phyloP scores from a whole-genome alignment of 1,140 invertebrate species.

The Temnothorax longispinosus region DNA sequence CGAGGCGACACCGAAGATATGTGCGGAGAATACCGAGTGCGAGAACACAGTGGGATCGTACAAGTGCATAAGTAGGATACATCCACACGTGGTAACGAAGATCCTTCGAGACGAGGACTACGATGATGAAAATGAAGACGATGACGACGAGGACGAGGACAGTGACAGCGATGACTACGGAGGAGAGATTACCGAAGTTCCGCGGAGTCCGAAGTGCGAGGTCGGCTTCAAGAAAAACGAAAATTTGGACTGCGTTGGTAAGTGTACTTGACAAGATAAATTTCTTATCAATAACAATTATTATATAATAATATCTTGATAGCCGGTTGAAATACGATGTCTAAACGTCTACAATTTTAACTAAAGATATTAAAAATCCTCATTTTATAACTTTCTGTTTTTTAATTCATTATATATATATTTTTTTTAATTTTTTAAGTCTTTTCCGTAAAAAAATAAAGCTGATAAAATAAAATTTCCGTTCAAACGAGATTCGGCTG shows the following conservation, averaged over 20 bases:
- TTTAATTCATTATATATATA: neutral
- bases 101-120: slow-evolving; percentile 80
- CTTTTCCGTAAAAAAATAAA: neutral
- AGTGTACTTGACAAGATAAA: neutral
- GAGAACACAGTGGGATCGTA: slow-evolving; percentile 87
- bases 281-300: neutral
- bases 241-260: slow-evolving; percentile 85
- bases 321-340: neutral
- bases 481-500: neutral
- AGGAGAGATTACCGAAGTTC: slow-evolving; percentile 79
- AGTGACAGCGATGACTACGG: slow-evolving; percentile 70
- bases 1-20: slow-evolving; percentile 84
- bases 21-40: slow-evolving; percentile 86
- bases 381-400: neutral
- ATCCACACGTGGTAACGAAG: slow-evolving; percentile 77
- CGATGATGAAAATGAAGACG: slow-evolving; percentile 77
- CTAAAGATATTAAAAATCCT: neutral
- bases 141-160: slow-evolving; percentile 74
- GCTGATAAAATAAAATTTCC: neutral
- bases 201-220: slow-evolving; percentile 83
- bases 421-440: neutral
- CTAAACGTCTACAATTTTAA: neutral
- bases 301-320: too few species aligned
- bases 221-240: slow-evolving; percentile 86
- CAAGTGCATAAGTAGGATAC: slow-evolving; percentile 83